Base-by-base conservation (phyloP, 2,888 invertebrate genomes). In the Conomelus anceps region DNA sequence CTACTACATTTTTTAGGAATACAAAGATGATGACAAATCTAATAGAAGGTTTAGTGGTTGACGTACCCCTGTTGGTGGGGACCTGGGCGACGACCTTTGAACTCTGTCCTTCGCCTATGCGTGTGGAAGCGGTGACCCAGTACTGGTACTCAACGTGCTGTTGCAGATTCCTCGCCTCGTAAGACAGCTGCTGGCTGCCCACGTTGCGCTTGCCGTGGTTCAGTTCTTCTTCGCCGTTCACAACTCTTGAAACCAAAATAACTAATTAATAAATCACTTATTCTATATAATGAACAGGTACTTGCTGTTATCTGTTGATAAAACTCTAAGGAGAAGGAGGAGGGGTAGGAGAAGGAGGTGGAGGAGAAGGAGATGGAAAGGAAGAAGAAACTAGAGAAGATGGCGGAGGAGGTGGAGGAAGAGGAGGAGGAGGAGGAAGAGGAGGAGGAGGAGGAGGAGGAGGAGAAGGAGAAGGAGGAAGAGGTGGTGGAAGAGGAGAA, bases 121-220 rank as follows among this genome's bases (percentile, higher is more conserved):
- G 94, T 0, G 97, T 97, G 4, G 95, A 96, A 0, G 96, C 97
- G 0, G 96, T 96, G 23, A 97, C 96, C 95, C 96, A 96, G 92
- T 96, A 97, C 92, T 96, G 96, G 92, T 97, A 97, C 92, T 96
- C 96, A 89, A 96, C 95, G 91, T 96, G 95, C 11, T 95, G 95
- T 92, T 96, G 95, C 26, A 96, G 94, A 86, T 95, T 95, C 92
- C 95, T 96, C 1, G 95, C 95, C 92, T 96, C 96, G 92, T 95
- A 96, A 90, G 94, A 95, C 1, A 95, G 95, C 91, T 95, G 95
- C 91, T 95, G 95, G 0, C 95, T 95, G 1, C 95, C 95, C 89
- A 96, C 93, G 23, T 94, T 95, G 90, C 95, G 94, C 92, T 96
- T 96, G 87, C 95, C 95, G 91, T 96, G 96, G 92, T 96, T 96